Percentiles rank a stretch among this genome's conserved stretches.
Evolutionary conservation across 2,113 vertebrate genomes (phyloP).

Genomic region (Uropsilus gracilis): DNA sequence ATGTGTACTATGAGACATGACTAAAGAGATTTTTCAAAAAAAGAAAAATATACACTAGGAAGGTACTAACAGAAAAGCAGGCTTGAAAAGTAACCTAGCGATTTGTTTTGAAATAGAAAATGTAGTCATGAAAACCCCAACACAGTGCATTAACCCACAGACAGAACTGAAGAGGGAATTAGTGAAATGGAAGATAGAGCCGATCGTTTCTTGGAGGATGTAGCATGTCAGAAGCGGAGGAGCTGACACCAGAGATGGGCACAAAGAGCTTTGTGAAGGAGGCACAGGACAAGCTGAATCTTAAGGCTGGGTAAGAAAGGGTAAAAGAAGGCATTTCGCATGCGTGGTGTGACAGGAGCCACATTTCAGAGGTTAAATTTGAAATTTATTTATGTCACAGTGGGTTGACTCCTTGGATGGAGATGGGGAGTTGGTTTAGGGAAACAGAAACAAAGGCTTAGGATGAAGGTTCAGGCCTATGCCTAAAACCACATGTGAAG

Average conservation of each 20-base stretch:
- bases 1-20: background rate
- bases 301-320: background rate
- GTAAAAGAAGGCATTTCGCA: slow-evolving; percentile 23
- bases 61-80: background rate
- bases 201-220: background rate
- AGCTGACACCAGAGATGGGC: background rate
- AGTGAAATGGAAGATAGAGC: slow-evolving; percentile 17
- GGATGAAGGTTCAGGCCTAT: background rate
- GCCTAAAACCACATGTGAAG: background rate
- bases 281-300: slow-evolving; percentile 23
- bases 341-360: background rate
- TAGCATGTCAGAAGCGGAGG: background rate
- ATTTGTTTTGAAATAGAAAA: slow-evolving; percentile 42
- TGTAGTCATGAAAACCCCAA: slow-evolving; percentile 26
- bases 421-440: background rate
- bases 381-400: background rate
- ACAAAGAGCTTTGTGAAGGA: background rate
- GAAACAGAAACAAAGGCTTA: background rate
- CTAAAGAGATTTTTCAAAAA: background rate
- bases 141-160: slow-evolving; percentile 1
- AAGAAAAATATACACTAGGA: background rate
- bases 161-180: slow-evolving; percentile 10
- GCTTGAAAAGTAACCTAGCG: slow-evolving; percentile 10
- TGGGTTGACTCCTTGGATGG: background rate
- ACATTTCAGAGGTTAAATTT: slow-evolving; percentile 17